phyloP scores from a whole-genome alignment of 1,140 invertebrate species.

The Teleogryllus occipitalis region DNA sequence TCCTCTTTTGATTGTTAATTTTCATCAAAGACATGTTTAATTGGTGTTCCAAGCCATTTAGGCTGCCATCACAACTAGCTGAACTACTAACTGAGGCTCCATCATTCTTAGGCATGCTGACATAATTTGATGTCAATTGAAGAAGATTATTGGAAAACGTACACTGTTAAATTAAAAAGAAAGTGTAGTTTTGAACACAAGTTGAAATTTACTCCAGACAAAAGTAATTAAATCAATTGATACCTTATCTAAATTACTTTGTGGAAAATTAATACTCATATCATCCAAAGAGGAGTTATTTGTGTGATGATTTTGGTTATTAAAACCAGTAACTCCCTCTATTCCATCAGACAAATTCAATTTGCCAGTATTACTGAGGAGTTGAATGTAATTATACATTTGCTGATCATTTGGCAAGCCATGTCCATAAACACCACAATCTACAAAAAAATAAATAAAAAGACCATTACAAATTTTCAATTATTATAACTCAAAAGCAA shows the following conservation, averaged over 20 bases:
- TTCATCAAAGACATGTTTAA: slow-evolving; percentile 16
- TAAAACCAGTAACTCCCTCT: not conserved
- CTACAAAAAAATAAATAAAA: not conserved
- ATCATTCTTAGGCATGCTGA: not conserved
- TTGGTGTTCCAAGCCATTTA: slow-evolving; percentile 17
- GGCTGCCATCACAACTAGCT: slow-evolving; percentile 8
- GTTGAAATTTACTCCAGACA: not conserved
- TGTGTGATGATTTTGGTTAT: not conserved
- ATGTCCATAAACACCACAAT: slow-evolving; percentile 8
- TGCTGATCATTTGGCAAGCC: slow-evolving; percentile 18
- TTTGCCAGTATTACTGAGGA: slow-evolving; percentile 11
- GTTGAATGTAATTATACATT: slow-evolving; percentile 17
- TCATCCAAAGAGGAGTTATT: not conserved
- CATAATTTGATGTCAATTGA: slow-evolving; percentile 6
- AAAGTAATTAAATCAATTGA: not conserved
- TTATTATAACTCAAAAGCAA: not conserved
- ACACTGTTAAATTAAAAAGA: not conserved
- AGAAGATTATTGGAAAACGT: slow-evolving; percentile 12
- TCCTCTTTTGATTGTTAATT: slow-evolving; percentile 8
- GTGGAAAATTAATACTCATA: not conserved
- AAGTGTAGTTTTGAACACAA: not conserved
- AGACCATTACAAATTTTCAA: not conserved
- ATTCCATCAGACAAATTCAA: slow-evolving; percentile 12
- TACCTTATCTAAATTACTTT: not conserved
- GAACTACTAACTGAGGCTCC: not conserved